Evolutionary conservation across 2,888 invertebrate species (phyloP).

Genomic region (Neelides folsomi): DNA sequence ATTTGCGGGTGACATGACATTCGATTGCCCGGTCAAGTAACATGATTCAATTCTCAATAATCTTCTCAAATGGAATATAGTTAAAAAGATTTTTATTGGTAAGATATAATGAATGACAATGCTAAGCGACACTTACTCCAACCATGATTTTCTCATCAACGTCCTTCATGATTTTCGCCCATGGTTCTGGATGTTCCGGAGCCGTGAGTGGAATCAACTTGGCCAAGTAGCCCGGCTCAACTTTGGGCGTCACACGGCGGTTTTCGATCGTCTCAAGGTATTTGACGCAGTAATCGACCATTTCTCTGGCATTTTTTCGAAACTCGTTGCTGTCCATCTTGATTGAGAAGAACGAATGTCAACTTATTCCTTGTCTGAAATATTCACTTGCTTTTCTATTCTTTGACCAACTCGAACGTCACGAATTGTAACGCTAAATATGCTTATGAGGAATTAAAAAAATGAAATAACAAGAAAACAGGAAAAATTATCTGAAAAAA

Average conservation of each 20-base stretch:
- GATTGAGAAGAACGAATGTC: too few species aligned
- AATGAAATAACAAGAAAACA: too few species aligned
- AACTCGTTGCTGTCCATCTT: conserved; percentile 26
- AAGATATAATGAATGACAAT: not conserved
- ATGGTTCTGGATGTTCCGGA: conserved; percentile 66
- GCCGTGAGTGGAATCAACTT: conserved; percentile 64
- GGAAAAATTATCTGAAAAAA: too few species aligned
- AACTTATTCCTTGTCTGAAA: too few species aligned
- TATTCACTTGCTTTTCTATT: too few species aligned
- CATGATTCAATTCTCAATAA: too few species aligned
- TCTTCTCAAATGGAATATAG: too few species aligned
- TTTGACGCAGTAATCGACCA: conserved; percentile 84
- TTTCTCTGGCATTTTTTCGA: conserved; percentile 17
- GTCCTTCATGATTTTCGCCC: conserved; percentile 78
- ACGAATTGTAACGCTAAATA: too few species aligned
- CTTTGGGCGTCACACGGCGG: conserved; percentile 71
- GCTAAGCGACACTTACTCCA: conserved; percentile 33
- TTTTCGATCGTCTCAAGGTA: conserved; percentile 53
- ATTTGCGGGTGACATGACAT: not conserved
- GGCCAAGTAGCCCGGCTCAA: conserved; percentile 80
- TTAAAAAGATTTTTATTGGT: not conserved
- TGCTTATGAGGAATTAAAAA: too few species aligned
- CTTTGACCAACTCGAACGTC: too few species aligned
- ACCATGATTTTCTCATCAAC: conserved; percentile 29
- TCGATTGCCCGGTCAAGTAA: too few species aligned